A percentile compares a stretch with the other conserved stretches of the same genome.
Conservation (phyloP, 2,113 vertebrate genomes). For the Asarcornis scutulata region DNA sequence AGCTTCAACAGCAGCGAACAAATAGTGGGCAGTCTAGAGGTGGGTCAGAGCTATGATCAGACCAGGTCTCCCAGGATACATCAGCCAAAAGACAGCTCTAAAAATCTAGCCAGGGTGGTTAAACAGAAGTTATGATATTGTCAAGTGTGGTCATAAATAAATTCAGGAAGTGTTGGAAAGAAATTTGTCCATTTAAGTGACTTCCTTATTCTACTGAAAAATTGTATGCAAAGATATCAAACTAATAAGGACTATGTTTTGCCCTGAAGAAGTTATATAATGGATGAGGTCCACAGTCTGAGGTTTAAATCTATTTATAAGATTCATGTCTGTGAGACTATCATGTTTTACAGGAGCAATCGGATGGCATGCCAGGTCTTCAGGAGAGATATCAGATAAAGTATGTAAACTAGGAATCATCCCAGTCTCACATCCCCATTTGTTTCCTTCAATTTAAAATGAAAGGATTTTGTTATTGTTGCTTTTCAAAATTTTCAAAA, state of each 20-base stretch:
- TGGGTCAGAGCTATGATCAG: neutral
- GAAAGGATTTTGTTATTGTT: too few relatives aligned
- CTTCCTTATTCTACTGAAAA: neutral
- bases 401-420: neutral
- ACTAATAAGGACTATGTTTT: too few relatives aligned
- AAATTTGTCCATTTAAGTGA: neutral
- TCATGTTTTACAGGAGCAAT: neutral
- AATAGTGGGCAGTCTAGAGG: neutral
- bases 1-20: neutral
- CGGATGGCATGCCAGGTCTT: too few relatives aligned
- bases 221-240: too few relatives aligned
- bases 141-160: neutral
- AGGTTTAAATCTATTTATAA: too few relatives aligned
- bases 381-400: neutral
- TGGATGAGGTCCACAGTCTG: too few relatives aligned
- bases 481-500: too few relatives aligned
- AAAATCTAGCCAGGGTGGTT: neutral
- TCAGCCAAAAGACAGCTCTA: neutral
- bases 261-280: neutral
- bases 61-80: neutral
- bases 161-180: neutral
- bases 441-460: neutral
- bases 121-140: neutral
- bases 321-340: neutral
- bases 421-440: rapidly evolving